Base-by-base conservation (phyloP, 1,140 invertebrate species). In the Cyclina sinensis region DNA sequence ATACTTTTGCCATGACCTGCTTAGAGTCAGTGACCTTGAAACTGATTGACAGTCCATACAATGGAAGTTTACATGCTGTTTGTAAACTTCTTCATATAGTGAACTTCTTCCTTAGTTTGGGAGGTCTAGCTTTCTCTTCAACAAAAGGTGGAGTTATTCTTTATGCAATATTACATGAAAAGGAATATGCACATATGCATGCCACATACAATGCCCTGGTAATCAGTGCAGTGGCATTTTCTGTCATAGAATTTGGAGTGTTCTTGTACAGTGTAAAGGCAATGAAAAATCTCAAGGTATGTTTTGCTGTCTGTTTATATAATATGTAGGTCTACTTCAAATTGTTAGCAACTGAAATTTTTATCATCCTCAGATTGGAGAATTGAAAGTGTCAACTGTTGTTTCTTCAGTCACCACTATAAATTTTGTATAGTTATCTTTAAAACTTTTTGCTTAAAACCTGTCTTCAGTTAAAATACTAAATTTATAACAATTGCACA, bases 91-190 rank as follows among this genome's bases (percentile, higher is more conserved):
- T 91, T n/a, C 90, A 92, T 89, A 37, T 90, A 14, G 24, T 86
- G 0, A 37, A 91, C 11, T 87, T 91, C 27, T 0, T 91, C 11
- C 43, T 94, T 0, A 90, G 87, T 32, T 70, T 94, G 14, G 37
- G 62, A 12, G 73, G 70, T 30, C 65, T 94, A 18, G 90, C 78
- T 14, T 93, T 89, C 80, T 37, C 91, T 18, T 16, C 89, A 4
- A 87, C 90, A 0, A 95, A 95, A 89, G 94, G 93, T 11, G 92
- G 91, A 43, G 68, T 94, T 1, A 84, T 95, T 39, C 82, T 95
- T 9, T 80, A 94, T 87, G 82, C 87, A 16, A 24, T 93, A 35
- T 32, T 94, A 18, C 88, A 93, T 84, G 90, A 92, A n/a, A n/a
- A 84, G 7, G 43, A 85, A 14, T 94, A 93, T 74, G 43, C 14